These are phyloP conservation scores for Polyommatus iphigenia DNA, from an alignment of 2,888 invertebrate species.

Conservation along the genomic window DNA sequence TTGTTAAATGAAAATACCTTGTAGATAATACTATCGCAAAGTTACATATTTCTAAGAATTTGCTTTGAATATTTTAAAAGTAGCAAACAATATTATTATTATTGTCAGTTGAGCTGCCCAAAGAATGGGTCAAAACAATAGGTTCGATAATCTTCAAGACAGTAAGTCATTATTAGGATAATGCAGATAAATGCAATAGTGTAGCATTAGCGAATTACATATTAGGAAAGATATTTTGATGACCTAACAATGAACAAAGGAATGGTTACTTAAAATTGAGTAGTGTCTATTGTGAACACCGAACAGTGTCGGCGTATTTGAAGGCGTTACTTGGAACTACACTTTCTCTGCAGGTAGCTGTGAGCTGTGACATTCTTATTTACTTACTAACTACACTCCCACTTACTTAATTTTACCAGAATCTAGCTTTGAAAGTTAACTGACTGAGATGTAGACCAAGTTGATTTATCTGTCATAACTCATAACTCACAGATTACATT, in stretches of 20 bases:
- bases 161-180: not conserved
- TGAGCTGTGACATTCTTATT: constrained; percentile 40
- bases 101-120: not conserved
- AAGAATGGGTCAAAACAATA: not conserved
- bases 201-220: constrained; percentile 4
- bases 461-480: no score
- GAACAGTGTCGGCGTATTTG: constrained; percentile 41
- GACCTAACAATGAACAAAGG: not conserved
- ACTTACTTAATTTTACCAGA: not conserved
- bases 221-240: not conserved
- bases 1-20: not conserved
- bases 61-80: not conserved
- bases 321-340: constrained; percentile 62
- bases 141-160: not conserved
- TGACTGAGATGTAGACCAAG: no score
- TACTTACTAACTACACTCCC: not conserved
- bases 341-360: constrained; percentile 65
- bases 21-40: not conserved
- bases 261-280: constrained; percentile 13
- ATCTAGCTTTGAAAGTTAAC: not conserved
- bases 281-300: constrained; percentile 30
- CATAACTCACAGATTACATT: not conserved
- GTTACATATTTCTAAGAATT: not conserved
- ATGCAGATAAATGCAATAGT: not conserved
- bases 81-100: not conserved